Conservation (phyloP, 2,113 vertebrate species). For the Emberiza fucata region DNA sequence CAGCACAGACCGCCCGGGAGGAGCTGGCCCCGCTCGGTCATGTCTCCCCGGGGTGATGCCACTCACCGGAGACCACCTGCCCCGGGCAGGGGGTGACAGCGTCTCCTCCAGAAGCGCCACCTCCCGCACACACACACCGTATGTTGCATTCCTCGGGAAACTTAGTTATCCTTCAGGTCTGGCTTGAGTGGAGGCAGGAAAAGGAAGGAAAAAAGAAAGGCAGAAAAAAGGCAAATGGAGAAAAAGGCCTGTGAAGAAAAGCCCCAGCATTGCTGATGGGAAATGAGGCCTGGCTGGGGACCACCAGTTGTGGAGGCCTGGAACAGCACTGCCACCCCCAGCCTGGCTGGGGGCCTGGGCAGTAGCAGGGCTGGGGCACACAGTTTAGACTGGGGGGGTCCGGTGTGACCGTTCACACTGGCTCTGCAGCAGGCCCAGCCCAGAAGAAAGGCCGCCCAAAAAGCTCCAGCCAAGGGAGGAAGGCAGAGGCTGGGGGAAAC, state of each 20-base stretch:
- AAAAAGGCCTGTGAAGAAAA: background rate
- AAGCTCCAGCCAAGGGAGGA: fast-evolving
- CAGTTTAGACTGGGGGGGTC: background rate
- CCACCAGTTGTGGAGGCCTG: background rate
- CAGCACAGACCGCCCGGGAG: background rate
- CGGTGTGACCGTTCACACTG: fast-evolving
- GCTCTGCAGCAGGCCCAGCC: fast-evolving
- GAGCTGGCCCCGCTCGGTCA: background rate
- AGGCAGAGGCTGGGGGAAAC: fast-evolving
- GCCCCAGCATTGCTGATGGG: background rate
- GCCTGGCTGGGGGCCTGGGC: too few species aligned
- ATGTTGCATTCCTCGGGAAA: background rate
- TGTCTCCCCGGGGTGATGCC: background rate
- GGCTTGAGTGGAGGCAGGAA: background rate
- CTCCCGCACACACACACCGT: fast-evolving
- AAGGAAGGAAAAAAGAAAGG: background rate
- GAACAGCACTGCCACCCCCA: background rate
- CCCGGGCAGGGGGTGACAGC: fast-evolving
- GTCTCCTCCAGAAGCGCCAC: background rate
- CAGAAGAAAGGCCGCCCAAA: fast-evolving
- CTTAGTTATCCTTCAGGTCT: background rate
- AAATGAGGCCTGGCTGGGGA: background rate
- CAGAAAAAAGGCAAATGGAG: background rate
- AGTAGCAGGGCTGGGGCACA: background rate
- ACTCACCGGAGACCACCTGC: background rate